phyloP scores from a whole-genome alignment of 2,113 vertebrate genomes.

The Daphoenositta chrysoptera region DNA sequence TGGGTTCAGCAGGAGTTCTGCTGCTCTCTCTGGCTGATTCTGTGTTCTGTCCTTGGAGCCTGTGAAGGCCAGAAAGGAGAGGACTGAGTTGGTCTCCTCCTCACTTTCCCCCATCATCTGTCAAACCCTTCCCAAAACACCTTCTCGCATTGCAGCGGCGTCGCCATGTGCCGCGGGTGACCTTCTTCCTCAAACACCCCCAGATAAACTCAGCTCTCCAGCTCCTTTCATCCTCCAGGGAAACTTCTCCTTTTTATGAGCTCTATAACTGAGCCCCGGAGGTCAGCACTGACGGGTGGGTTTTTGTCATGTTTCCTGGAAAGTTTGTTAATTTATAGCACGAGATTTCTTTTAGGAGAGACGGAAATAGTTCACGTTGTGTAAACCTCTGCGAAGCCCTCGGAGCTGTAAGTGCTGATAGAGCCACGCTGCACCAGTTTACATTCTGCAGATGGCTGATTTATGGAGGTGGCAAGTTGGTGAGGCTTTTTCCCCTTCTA shows the following conservation, averaged over 20 bases:
- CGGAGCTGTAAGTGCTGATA: neutral
- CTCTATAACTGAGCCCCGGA: neutral
- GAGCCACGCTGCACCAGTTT: neutral
- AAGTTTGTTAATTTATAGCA: neutral
- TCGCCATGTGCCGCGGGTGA: neutral
- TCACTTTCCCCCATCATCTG: neutral
- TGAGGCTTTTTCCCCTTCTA: neutral
- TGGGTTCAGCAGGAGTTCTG: neutral
- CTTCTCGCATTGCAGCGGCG: neutral
- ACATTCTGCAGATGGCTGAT: neutral
- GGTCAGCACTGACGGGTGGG: rapidly evolving
- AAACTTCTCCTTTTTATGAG: neutral
- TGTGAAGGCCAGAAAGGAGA: neutral
- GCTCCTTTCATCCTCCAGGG: neutral
- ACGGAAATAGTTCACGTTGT: rapidly evolving
- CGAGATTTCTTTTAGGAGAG: neutral
- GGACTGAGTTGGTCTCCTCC: neutral
- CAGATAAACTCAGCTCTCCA: neutral
- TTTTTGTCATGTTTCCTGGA: neutral
- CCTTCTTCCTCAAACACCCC: neutral
- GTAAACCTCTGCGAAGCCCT: neutral
- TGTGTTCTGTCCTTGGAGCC: neutral
- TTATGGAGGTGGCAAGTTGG: neutral
- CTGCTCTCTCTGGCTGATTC: neutral
- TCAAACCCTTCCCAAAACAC: neutral